Percentiles rank a stretch among this genome's conserved stretches.
Conservation (phyloP, 2,888 invertebrate genomes). For the Sympetrum striolatum region DNA sequence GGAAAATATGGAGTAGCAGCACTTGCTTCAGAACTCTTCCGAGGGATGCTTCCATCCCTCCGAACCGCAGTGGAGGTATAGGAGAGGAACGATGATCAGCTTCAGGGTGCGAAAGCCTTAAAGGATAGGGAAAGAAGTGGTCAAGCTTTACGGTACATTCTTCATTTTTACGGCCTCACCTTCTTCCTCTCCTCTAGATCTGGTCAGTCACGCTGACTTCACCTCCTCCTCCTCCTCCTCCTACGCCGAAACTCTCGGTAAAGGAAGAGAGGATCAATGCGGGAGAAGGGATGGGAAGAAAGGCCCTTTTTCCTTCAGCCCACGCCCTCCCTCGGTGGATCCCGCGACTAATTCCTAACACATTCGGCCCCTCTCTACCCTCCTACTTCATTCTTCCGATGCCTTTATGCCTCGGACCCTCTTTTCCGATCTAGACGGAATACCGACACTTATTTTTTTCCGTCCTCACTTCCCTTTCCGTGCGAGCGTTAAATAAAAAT, state of each 20-base stretch:
- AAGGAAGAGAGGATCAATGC: neutral
- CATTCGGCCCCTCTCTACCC: neutral
- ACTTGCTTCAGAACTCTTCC: neutral
- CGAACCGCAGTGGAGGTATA: neutral
- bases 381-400: neutral
- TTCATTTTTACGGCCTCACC: constrained; percentile 37
- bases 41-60: neutral
- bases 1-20: neutral
- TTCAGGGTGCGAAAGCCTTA: constrained; percentile 37
- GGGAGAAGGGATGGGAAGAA: neutral
- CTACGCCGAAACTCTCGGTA: constrained; percentile 24
- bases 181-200: constrained; percentile 15
- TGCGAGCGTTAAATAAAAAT: neutral
- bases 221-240: constrained; percentile 8
- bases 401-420: neutral
- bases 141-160: constrained; percentile 44
- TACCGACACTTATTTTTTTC: neutral
- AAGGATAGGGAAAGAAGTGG: constrained; percentile 24
- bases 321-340: constrained; percentile 21
- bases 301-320: neutral
- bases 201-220: constrained; percentile 40
- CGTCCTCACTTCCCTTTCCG: neutral
- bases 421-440: neutral
- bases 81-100: constrained; percentile 19
- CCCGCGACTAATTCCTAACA: constrained; percentile 27